Evolutionary conservation across 1,140 invertebrate genomes (phyloP), one percentile per base, ranked within the genome.

Genomic region (Psilanteris sp.): DNA sequence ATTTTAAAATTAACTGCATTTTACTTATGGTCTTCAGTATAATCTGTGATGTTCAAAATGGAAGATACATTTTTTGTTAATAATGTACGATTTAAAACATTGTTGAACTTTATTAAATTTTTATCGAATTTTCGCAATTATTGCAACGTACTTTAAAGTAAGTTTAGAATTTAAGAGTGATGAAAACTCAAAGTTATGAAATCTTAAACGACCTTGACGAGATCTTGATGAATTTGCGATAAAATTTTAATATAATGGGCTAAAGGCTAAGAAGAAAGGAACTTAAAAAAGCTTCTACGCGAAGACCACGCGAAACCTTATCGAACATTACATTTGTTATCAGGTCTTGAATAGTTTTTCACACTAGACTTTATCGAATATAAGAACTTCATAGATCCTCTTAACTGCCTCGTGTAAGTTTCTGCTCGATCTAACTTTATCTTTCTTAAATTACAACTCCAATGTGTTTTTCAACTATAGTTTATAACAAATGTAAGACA

Each of bases 311-410:
- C 26, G 29, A 26, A 59, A 68, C 34, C 62, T 68, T 68, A 68
- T 68, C 26, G 34, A 68, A 59, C 52, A 34, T 57, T 68, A 68
- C 64, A 50, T 68, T 68, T 50, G 52, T 57, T 68, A 50, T 68
- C 52, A 31, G 44, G 14, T 37, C 39, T 16, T 67, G 62, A 67
- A 68, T 68, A 68, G 41, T 68, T 57, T 68, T 48, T 57, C 34
- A 44, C 64, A 57, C 52, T 48, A 31, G 41, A 68, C 31, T 68
- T 68, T 55, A 68, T 57, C 64, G 43, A 68, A 68, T 68, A 57
- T 57, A 24, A 68, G 50, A 68, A 48, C 50, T 68, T 57, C 41
- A 48, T 48, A 43, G 64, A 57, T 57, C 27, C 41, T 68, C 22
- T 57, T 57, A 68, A 68, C 48, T 57, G 43, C 32, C 6, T 4